Conservation (phyloP, 2,797 vertebrate species). For the Muscicapa striata region DNA sequence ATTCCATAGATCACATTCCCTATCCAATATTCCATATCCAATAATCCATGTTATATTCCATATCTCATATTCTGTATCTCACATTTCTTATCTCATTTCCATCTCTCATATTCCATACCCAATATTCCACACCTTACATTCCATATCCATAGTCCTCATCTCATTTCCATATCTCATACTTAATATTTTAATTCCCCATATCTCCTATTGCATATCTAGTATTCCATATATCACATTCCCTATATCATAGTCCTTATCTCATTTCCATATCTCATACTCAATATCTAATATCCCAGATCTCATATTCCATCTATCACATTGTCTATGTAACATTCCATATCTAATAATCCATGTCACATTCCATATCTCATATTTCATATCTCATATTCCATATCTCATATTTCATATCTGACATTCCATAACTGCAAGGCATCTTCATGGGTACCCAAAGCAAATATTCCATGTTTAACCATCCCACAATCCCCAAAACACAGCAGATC, state of each 20-base stretch:
- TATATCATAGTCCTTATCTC: fast-evolving
- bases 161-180: neutral
- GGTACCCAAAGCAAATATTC: neutral
- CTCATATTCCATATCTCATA: fast-evolving
- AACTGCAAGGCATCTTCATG: too few relatives aligned
- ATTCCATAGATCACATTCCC: too few relatives aligned
- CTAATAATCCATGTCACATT: neutral
- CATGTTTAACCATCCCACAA: neutral
- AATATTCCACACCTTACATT: too few relatives aligned
- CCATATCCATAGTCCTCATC: neutral
- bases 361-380: too few relatives aligned
- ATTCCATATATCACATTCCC: too few relatives aligned
- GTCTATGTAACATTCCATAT: neutral
- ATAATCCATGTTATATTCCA: too few relatives aligned
- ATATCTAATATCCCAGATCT: too few relatives aligned
- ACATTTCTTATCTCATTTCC: fast-evolving
- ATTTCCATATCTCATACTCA: fast-evolving
- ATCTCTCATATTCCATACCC: neutral
- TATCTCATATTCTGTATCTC: fast-evolving
- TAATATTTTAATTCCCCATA: too few relatives aligned
- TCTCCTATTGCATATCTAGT: fast-evolving
- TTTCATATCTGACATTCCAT: fast-evolving
- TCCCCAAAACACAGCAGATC: neutral
- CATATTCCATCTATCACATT: neutral
- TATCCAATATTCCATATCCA: too few relatives aligned